Conservation (phyloP, 2,797 vertebrate species). For the Gymnocypris eckloni region DNA sequence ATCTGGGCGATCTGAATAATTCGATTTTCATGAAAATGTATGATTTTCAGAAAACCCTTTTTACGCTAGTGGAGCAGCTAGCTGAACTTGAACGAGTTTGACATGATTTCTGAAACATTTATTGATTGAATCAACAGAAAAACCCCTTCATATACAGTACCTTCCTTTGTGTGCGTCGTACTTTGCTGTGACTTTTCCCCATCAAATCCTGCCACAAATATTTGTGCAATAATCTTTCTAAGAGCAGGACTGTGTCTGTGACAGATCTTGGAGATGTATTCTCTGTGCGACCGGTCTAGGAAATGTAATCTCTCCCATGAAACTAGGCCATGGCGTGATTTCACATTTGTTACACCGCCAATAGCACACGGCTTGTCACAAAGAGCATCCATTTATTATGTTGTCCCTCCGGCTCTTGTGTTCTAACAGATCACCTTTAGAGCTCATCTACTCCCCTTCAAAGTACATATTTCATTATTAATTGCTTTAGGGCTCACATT, state of each 20-base stretch:
- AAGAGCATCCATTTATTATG: slow-evolving; percentile 64
- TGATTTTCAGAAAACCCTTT: neutral
- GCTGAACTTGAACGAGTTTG: neutral
- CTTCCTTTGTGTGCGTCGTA: neutral
- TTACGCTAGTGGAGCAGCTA: neutral
- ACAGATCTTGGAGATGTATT: slow-evolving; percentile 43
- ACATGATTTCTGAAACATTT: neutral
- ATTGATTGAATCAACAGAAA: slow-evolving; percentile 12
- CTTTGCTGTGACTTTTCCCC: neutral
- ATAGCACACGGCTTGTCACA: slow-evolving; percentile 64
- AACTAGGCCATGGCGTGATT: slow-evolving; percentile 73
- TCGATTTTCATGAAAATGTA: neutral
- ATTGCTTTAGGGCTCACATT: slow-evolving; percentile 5
- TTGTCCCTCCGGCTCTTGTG: slow-evolving; percentile 49
- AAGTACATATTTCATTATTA: slow-evolving; percentile 34
- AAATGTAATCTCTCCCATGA: slow-evolving; percentile 66
- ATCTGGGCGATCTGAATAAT: neutral
- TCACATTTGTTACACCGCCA: slow-evolving; percentile 70
- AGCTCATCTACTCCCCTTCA: slow-evolving; percentile 41
- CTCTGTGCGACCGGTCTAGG: slow-evolving; percentile 60
- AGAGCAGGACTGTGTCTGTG: slow-evolving; percentile 29
- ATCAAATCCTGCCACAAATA: slow-evolving; percentile 13
- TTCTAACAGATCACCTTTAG: slow-evolving; percentile 47
- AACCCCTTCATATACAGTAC: neutral
- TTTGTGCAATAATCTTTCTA: slow-evolving; percentile 32